Percentiles rank a stretch among this genome's conserved stretches.
These are phyloP conservation scores for Pachymerium ferrugineum DNA, from an alignment of 2,888 invertebrate genomes.

Conservation along the genomic window DNA sequence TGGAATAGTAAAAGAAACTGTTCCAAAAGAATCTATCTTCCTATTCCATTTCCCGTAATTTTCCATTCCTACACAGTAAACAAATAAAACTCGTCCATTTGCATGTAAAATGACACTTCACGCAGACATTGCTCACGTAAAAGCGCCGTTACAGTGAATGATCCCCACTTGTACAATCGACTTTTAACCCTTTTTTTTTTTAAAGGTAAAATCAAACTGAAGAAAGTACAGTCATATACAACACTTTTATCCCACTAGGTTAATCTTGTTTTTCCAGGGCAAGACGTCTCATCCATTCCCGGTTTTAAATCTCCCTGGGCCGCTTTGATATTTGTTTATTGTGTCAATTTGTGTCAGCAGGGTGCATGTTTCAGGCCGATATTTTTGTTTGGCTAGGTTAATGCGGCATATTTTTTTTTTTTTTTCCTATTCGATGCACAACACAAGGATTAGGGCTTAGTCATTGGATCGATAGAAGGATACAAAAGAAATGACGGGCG, in stretches of 20 bases:
- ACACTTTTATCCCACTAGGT: too few species aligned
- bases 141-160: neutral
- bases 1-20: too few species aligned
- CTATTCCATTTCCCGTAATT: neutral
- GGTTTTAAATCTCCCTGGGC: neutral
- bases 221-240: too few species aligned
- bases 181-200: too few species aligned
- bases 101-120: neutral
- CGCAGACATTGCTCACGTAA: neutral
- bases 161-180: too few species aligned
- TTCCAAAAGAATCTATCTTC: neutral
- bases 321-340: neutral
- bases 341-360: neutral
- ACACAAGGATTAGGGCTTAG: neutral
- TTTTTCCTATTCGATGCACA: neutral
- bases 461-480: neutral
- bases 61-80: neutral
- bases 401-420: neutral
- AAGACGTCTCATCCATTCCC: too few species aligned
- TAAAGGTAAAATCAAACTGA: too few species aligned
- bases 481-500: constrained; percentile 4
- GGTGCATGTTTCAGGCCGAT: neutral
- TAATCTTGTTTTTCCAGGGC: too few species aligned
- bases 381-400: neutral
- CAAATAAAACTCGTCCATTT: constrained; percentile 5